phyloP scores from a whole-genome alignment of 2,797 vertebrate genomes.

The Malurus leucopterus region DNA sequence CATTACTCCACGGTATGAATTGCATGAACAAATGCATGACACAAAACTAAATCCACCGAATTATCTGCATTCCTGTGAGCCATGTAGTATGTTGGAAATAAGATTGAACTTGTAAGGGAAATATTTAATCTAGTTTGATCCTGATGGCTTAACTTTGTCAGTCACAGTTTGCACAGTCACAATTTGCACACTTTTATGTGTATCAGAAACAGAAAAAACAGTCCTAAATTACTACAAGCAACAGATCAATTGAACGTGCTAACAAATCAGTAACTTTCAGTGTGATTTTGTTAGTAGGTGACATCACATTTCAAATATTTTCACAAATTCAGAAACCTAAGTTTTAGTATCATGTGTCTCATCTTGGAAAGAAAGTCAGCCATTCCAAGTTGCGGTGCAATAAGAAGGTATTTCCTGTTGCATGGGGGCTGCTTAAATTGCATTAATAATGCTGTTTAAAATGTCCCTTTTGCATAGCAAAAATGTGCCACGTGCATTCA shows the following conservation, averaged over 20 bases:
- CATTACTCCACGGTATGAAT: not conserved
- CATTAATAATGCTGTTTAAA: not conserved
- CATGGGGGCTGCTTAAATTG: not conserved
- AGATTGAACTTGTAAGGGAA: not conserved
- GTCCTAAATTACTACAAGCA: not conserved
- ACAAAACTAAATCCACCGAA: not conserved
- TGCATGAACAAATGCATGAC: not conserved
- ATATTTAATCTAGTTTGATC: not conserved
- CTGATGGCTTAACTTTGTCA: not conserved
- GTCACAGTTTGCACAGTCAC: not conserved
- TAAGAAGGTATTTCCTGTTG: not conserved
- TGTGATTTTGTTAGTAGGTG: not conserved
- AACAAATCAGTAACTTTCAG: not conserved
- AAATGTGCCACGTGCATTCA: accelerated
- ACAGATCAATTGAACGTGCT: not conserved
- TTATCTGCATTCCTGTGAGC: not conserved
- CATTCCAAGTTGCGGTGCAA: not conserved
- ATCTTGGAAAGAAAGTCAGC: not conserved
- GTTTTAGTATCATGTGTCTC: not conserved
- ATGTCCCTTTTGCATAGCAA: not conserved
- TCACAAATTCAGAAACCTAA: not conserved
- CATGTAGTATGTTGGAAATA: not conserved
- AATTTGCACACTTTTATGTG: not conserved
- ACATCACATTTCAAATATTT: not conserved
- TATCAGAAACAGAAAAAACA: not conserved